Evolutionary conservation across 2,113 vertebrate species (phyloP), one percentile per base, ranked within the genome.

Genomic region (Aspiorhynchus laticeps): DNA sequence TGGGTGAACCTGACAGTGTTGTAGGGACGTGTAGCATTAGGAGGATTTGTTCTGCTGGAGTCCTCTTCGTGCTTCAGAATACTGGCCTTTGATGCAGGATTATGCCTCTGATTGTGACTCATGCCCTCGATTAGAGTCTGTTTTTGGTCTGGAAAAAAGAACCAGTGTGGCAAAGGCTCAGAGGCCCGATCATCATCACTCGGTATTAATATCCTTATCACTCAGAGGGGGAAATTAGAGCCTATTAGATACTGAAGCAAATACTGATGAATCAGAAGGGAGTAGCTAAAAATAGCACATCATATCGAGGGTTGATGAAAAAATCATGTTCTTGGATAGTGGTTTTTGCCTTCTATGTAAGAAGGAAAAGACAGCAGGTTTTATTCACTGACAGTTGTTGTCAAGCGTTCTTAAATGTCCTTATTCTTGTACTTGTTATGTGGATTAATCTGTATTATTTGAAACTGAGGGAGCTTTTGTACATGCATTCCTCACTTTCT

Each of bases 21-120:
- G 67, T 65, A 14, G 63, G 36, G 71, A 61, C 24, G 41, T 53
- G 85, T 43, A 82, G 87, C 78, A 86, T 90, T 84, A 89, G 61
- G 69, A 46, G 88, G 88, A 89, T 88, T 89, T 91, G 88, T 87
- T 91, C 87, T 76, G 76, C 80, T 77, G 80, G 84, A 89, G 86
- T 85, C 80, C 74, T 89, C 77, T 67, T 65, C 81, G 33, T 89
- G 88, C 46, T 87, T 3, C 33, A 84, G 67, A 84, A 86, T 48
- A 17, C 51, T 84, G n/a, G 43, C 67, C 80, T 87, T 87, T 89
- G 85, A 89, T 87, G 87, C 87, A 65, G 88, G 90, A 91, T 88
- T 91, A 88, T 80, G 83, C 43, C 59, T 88, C 61, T 87, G 88
- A 87, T 86, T 74, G 71, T 69, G 88, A 85, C 90, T 88, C 88